Base-by-base conservation (phyloP, 2,113 vertebrate species). In the Ceuthmochares aereus region DNA sequence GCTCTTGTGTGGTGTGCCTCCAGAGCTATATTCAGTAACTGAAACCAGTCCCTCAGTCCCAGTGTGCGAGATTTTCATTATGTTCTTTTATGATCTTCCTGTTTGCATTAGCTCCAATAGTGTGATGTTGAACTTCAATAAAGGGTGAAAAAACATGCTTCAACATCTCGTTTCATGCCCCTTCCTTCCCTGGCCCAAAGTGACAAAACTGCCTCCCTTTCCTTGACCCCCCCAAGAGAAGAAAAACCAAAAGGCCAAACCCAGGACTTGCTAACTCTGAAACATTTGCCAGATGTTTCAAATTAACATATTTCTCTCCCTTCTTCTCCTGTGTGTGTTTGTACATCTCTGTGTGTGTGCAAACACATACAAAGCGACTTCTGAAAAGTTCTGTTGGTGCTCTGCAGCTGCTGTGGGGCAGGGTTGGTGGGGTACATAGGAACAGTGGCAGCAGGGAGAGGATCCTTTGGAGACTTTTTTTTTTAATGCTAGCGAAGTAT, bases 71-170 rank as follows among this genome's bases (percentile, higher is more conserved):
- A 90, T 90, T 97, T 92, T 89, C 93, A 67, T 79, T 73, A 58
- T 85, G 63, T 47, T 95, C 90, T 90, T 97, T 90, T 87, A 96
- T 96, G 95, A 95, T 93, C 82, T 69, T 94, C 93, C 89, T 89
- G 94, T 96, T 96, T 90, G 89, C 95, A 95, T 95, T 89, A 94
- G 87, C 92, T 93, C 87, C 82, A 94, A 89, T 76, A 69, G 58
- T 72, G 64, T 94, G 96, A 97, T 95, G 97, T 69, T 97, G 96
- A 96, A 93, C 88, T 95, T 94, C 94, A 94, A 45, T 96, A 93
- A 96, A 93, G 90, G 87, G 83, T 92, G 95, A 87, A 94, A 91
- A 94, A 70, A 77, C 70, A 60, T 0, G 10, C 73, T 85, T 86
- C 81, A 32, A 29, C 69, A 94, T 73, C 87, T 94, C 7, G 47